Conservation (phyloP, 2,113 vertebrate genomes). For the Melospiza georgiana region DNA sequence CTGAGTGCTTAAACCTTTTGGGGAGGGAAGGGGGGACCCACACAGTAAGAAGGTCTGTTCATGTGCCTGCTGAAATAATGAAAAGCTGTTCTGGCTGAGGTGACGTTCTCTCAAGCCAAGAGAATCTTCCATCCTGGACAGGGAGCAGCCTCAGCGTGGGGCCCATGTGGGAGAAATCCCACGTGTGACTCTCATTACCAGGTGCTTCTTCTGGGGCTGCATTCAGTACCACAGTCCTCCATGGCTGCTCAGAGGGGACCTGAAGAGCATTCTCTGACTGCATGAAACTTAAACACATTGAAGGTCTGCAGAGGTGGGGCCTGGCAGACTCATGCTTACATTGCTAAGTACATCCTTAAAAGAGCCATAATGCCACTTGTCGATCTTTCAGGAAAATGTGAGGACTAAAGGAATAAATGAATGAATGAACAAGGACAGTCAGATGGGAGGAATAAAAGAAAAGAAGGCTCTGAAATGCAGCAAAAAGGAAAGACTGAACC, state of each 20-base stretch:
- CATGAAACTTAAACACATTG: neutral
- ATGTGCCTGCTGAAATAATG: neutral
- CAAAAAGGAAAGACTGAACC: neutral
- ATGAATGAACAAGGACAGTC: neutral
- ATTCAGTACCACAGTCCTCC: neutral
- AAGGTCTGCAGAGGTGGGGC: neutral
- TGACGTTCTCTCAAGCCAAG: neutral
- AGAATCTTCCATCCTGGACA: neutral
- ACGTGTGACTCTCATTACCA: neutral
- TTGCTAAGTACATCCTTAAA: neutral
- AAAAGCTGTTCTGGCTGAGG: neutral
- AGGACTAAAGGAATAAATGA: neutral
- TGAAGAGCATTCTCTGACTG: neutral
- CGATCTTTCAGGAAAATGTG: neutral
- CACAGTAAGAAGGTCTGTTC: neutral
- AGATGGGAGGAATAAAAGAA: neutral
- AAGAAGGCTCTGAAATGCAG: neutral
- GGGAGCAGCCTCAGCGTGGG: neutral
- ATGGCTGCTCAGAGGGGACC: accelerated
- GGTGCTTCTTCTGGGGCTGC: neutral
- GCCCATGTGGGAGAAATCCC: neutral
- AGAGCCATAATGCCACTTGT: neutral
- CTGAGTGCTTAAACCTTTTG: neutral
- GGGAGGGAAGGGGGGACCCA: neutral
- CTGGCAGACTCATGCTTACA: neutral